Conservation (phyloP, 64 coral and sea anemone genomes). For the Exaiptasia diaphana region DNA sequence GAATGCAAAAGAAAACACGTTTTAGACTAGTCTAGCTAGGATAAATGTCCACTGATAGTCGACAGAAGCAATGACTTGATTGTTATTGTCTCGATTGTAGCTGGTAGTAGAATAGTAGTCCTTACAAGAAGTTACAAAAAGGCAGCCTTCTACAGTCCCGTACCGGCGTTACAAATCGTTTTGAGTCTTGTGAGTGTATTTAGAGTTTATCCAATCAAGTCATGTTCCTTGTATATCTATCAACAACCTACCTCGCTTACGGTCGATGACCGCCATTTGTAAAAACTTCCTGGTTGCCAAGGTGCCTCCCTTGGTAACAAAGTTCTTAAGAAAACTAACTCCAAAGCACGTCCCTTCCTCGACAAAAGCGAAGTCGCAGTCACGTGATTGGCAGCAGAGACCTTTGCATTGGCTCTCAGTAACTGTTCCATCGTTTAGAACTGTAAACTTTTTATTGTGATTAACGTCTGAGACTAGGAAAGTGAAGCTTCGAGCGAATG, state of each 20-base stretch:
- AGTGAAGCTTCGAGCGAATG: conserved; percentile 43
- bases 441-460: neutral
- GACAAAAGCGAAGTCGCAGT: conserved; percentile 40
- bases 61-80: too few relatives aligned
- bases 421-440: neutral
- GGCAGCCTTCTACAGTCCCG: too few relatives aligned
- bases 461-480: conserved; percentile 8
- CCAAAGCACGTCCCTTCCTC: conserved; percentile 48
- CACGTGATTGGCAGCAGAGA: conserved; percentile 25
- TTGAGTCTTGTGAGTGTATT: too few relatives aligned
- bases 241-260: conserved; percentile 44
- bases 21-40: too few relatives aligned
- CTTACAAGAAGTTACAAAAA: neutral
- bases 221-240: neutral
- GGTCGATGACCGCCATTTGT: conserved; percentile 47
- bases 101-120: neutral
- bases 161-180: too few relatives aligned
- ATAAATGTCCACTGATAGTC: too few relatives aligned
- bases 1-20: neutral
- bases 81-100: neutral
- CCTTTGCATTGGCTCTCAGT: conserved; percentile 1
- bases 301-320: neutral
- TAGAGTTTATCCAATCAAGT: too few relatives aligned
- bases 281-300: neutral
- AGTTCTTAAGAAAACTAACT: neutral